These are phyloP conservation scores for Trematomus bernacchii DNA, from an alignment of 2,797 vertebrate genomes.

Conservation along the genomic window DNA sequence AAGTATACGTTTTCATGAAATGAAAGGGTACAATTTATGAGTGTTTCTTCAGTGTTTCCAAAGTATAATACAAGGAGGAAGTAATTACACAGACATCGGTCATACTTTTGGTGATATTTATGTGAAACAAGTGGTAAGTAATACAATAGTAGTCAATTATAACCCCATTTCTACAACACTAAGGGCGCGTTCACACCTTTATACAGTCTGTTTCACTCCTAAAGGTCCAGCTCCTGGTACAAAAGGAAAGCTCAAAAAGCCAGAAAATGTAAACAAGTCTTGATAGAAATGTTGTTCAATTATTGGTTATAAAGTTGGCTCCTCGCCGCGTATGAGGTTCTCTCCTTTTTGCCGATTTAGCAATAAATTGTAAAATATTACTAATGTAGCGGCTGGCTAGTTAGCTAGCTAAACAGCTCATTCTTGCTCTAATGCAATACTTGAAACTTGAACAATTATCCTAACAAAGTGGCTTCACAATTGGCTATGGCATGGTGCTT, in stretches of 20 bases:
- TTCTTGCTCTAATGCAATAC: too few species aligned
- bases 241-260: neutral
- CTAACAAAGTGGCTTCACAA: too few species aligned
- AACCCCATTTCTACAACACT: neutral
- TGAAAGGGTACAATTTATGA: slow-evolving; percentile 24
- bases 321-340: neutral
- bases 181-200: too few species aligned
- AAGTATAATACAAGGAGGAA: slow-evolving; percentile 30
- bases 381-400: too few species aligned
- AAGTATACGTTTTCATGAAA: slow-evolving; percentile 27
- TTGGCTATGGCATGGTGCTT: too few species aligned
- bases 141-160: slow-evolving; percentile 16
- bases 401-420: too few species aligned
- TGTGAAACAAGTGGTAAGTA: slow-evolving; percentile 8
- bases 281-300: neutral
- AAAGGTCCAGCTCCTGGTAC: too few species aligned
- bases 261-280: neutral
- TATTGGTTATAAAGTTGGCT: neutral
- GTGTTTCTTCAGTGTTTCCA: slow-evolving; percentile 15
- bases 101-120: slow-evolving; percentile 14
- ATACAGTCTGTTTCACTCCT: too few species aligned
- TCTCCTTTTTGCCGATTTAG: too few species aligned
- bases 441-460: too few species aligned
- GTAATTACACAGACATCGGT: neutral
- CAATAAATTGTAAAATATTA: too few species aligned